Percentiles rank a stretch among this genome's conserved stretches.
Evolutionary conservation across 2,797 vertebrate species (phyloP).

Genomic region (Mycteria americana): DNA sequence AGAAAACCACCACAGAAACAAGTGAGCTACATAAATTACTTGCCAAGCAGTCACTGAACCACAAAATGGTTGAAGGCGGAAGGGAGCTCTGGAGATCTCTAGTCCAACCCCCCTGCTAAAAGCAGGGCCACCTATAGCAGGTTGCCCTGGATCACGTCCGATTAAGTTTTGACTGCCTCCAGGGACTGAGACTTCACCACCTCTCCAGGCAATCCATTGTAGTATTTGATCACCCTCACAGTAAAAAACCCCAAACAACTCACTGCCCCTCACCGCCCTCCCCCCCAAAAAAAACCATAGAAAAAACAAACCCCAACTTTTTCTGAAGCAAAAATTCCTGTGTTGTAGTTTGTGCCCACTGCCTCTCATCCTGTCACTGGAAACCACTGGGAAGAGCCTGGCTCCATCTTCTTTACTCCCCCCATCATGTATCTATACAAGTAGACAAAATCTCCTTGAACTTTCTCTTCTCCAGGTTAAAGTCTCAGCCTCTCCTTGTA

Average conservation of each 20-base stretch:
- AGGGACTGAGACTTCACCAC: not conserved
- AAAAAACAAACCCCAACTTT: not conserved
- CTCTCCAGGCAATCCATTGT: not conserved
- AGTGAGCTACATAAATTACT: not conserved
- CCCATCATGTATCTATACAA: not conserved
- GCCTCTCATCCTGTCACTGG: not conserved
- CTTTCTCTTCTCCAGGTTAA: not conserved
- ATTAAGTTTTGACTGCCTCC: not conserved
- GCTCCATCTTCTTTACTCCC: not conserved
- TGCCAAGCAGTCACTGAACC: not conserved
- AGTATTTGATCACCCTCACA: not conserved
- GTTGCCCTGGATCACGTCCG: accelerated
- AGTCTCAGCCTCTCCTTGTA: not conserved
- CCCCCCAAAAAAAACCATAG: too few species aligned
- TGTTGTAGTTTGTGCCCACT: not conserved
- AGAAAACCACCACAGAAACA: not conserved
- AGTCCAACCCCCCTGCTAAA: not conserved
- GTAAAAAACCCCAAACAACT: not conserved
- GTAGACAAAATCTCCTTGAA: not conserved
- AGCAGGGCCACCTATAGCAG: not conserved
- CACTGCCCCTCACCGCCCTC: too few species aligned
- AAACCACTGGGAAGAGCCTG: not conserved
- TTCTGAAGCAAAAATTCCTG: not conserved
- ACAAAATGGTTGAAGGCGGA: not conserved
- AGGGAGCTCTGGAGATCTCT: not conserved